These are phyloP conservation scores for Ciconia nigra DNA, from an alignment of 2,797 vertebrate species.

Conservation along the genomic window DNA sequence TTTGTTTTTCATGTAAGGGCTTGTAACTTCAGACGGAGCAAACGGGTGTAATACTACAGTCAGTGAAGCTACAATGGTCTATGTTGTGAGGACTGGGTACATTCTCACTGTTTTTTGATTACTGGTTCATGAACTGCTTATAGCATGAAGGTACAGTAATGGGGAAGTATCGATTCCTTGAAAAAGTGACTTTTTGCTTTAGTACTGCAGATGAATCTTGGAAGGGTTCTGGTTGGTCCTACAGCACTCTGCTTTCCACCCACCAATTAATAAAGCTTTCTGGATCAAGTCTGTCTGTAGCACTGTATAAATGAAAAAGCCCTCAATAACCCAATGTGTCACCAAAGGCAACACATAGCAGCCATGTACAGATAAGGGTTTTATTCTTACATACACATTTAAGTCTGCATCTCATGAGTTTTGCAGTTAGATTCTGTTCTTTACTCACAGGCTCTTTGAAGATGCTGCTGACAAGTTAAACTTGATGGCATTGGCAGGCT, in stretches of 20 bases:
- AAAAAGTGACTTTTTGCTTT: neutral
- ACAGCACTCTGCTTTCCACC: neutral
- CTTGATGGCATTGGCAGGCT: conserved; percentile 86
- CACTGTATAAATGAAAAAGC: neutral
- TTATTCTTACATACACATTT: neutral
- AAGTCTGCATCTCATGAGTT: neutral
- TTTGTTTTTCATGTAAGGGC: neutral
- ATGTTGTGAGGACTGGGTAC: neutral
- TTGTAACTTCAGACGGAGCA: neutral
- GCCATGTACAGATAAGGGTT: neutral
- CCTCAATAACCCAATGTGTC: neutral
- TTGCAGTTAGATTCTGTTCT: conserved; percentile 10
- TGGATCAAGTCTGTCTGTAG: neutral
- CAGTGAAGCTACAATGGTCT: neutral
- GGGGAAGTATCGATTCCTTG: neutral
- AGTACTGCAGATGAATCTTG: neutral
- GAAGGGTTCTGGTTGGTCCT: neutral
- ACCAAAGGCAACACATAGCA: neutral
- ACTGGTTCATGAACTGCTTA: neutral
- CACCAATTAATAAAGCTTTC: neutral
- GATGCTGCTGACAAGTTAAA: conserved; percentile 92
- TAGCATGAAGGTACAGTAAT: neutral
- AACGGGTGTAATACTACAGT: neutral
- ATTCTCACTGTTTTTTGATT: neutral
- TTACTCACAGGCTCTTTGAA: conserved; percentile 88